Evolutionary conservation across 2,888 invertebrate species (phyloP).

Genomic region (Theodoxus fluviatilis): DNA sequence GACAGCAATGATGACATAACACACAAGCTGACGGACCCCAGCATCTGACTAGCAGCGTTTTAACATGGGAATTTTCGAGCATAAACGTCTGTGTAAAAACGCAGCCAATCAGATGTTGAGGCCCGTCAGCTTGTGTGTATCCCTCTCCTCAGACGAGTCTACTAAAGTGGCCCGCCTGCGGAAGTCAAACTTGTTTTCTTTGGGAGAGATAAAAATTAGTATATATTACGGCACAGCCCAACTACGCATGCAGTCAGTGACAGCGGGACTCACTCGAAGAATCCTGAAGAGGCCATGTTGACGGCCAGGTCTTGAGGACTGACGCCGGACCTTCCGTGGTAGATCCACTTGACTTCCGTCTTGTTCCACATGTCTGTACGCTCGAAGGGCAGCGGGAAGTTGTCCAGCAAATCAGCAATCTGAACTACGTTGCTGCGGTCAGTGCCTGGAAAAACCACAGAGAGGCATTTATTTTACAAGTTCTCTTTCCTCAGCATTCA

Average conservation of each 20-base stretch:
- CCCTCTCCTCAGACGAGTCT: too few relatives aligned
- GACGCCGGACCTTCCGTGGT: slow-evolving; percentile 43
- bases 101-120: too few relatives aligned
- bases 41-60: too few relatives aligned
- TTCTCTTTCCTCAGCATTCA: too few relatives aligned
- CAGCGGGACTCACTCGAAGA: slow-evolving; percentile 51
- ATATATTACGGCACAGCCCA: not conserved
- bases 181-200: not conserved
- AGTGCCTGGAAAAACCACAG: slow-evolving; percentile 58
- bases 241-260: too few relatives aligned
- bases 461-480: too few relatives aligned
- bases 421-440: slow-evolving; percentile 62
- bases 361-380: slow-evolving; percentile 54
- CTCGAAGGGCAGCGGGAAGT: slow-evolving; percentile 61
- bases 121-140: too few relatives aligned
- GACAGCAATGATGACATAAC: too few relatives aligned
- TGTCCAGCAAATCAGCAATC: slow-evolving; percentile 51
- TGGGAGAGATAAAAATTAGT: not conserved
- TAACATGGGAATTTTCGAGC: too few relatives aligned
- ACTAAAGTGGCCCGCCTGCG: too few relatives aligned
- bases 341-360: slow-evolving; percentile 55
- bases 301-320: slow-evolving; percentile 55
- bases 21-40: too few relatives aligned
- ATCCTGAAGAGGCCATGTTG: slow-evolving; percentile 60
- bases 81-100: too few relatives aligned